A percentile compares a stretch with the other conserved stretches of the same genome.
Evolutionary conservation across 2,888 invertebrate genomes (phyloP).

Genomic region (Drosophila fulvimacula): DNA sequence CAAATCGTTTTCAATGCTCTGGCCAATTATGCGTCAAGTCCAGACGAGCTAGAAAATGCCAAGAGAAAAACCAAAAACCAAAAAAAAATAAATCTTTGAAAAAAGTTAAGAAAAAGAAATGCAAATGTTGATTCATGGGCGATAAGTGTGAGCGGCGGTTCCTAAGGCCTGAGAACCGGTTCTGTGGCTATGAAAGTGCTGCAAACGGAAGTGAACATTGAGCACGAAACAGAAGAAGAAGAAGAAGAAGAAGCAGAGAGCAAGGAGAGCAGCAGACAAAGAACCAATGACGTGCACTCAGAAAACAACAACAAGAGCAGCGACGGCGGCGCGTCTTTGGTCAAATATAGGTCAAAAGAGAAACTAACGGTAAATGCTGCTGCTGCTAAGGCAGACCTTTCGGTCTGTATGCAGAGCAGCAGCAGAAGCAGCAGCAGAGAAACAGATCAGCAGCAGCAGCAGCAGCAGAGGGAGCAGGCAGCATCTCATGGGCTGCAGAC

Average conservation of each 20-base stretch:
- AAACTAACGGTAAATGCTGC: conserved; percentile 81
- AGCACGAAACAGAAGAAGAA: conserved; percentile 19
- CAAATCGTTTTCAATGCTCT: conserved; percentile 46
- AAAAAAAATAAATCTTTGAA: conserved; percentile 6
- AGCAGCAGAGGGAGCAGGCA: conserved; percentile 30
- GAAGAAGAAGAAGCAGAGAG: background rate
- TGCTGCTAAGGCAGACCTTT: conserved; percentile 40
- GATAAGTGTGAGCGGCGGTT: conserved; percentile 52
- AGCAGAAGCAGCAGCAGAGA: conserved; percentile 29
- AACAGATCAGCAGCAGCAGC: conserved; percentile 19
- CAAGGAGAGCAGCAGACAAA: conserved; percentile 24
- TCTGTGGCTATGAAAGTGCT: conserved; percentile 68
- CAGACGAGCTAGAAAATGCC: conserved; percentile 7
- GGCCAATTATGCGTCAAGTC: conserved; percentile 41
- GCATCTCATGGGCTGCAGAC: conserved; percentile 48
- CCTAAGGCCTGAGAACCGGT: conserved; percentile 69
- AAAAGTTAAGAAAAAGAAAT: conserved; percentile 29
- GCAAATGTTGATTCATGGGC: conserved; percentile 39
- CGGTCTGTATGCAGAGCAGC: conserved; percentile 51
- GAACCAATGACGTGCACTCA: conserved; percentile 56
- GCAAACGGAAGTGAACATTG: conserved; percentile 65
- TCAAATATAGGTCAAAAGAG: conserved; percentile 84
- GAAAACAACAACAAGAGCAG: conserved; percentile 26
- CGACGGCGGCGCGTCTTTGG: conserved; percentile 39
- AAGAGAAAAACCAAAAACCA: conserved; percentile 3